Percentiles rank a stretch among this genome's conserved stretches.
Conservation (phyloP, 2,888 invertebrate genomes). For the Tetrapedia diversipes region DNA sequence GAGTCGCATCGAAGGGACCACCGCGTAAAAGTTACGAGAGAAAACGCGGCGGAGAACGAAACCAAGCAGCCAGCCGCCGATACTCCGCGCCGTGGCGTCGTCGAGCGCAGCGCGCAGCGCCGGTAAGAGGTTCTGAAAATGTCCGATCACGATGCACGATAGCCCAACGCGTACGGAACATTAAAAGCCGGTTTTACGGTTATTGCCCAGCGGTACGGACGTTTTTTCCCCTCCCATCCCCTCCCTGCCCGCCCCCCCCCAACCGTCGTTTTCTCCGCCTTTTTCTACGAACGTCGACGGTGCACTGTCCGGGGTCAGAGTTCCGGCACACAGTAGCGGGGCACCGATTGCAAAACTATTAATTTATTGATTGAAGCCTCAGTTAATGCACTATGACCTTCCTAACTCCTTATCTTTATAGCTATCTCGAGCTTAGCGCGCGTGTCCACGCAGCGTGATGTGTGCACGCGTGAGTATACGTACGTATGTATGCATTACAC, state of each 20-base stretch:
- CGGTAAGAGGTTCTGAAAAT: constrained; percentile 71
- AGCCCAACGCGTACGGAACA: constrained; percentile 71
- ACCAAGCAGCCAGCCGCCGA: constrained; percentile 40
- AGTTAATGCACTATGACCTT: constrained; percentile 58
- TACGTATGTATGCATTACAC: background rate
- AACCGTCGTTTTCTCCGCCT: background rate
- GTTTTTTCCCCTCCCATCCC: constrained; percentile 48
- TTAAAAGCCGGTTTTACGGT: constrained; percentile 76
- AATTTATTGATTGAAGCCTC: constrained; percentile 69
- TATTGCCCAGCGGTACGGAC: constrained; percentile 64
- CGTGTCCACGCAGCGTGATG: constrained; percentile 4
- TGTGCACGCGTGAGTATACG: constrained; percentile 7
- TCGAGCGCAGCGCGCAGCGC: constrained; percentile 17
- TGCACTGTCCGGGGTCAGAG: constrained; percentile 64
- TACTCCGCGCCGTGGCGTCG: constrained; percentile 33
- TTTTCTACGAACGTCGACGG: constrained; percentile 41
- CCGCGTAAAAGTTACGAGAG: constrained; percentile 59
- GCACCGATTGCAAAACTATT: constrained; percentile 60
- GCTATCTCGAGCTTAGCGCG: constrained; percentile 47
- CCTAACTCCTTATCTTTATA: constrained; percentile 64
- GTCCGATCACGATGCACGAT: constrained; percentile 71
- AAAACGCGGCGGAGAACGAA: constrained; percentile 61
- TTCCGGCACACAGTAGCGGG: constrained; percentile 69
- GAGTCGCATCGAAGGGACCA: constrained; percentile 37
- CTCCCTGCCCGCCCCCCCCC: background rate